Evolutionary conservation across 2,888 invertebrate species (phyloP).

Genomic region (Gastracanthus pulcherrimus): DNA sequence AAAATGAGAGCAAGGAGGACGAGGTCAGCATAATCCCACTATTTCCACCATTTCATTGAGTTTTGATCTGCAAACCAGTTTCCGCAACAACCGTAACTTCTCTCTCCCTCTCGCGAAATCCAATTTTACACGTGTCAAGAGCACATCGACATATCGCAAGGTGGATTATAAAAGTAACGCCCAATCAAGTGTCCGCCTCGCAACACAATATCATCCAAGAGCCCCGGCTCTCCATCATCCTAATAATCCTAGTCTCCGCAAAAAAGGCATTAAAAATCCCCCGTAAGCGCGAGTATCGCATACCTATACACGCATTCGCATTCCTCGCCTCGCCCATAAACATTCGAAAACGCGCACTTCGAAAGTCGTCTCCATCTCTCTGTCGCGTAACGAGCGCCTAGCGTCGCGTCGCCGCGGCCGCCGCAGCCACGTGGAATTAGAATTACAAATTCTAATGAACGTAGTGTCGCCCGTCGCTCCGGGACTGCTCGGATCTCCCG

Average conservation of each 20-base stretch:
- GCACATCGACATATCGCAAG: neutral
- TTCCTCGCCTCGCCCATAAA: constrained; percentile 21
- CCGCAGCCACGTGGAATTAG: constrained; percentile 14
- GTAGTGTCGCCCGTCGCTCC: neutral
- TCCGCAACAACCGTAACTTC: neutral
- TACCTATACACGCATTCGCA: constrained; percentile 17
- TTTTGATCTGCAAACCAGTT: no score
- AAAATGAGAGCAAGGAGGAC: no score
- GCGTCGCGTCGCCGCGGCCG: no score
- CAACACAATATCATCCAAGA: neutral
- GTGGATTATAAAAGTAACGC: no score
- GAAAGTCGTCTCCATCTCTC: neutral
- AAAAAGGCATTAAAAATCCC: constrained; percentile 24
- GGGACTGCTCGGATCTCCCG: neutral
- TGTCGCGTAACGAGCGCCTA: neutral
- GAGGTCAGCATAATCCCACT: no score
- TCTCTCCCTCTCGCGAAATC: neutral
- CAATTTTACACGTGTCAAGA: neutral
- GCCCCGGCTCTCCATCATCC: no score
- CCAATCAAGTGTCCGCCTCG: no score
- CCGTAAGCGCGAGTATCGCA: no score
- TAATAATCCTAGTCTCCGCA: constrained; percentile 1
- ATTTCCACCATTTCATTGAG: no score
- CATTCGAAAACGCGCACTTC: constrained; percentile 22
- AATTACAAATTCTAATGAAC: constrained; percentile 45